These are phyloP conservation scores for Drosophila tristis DNA, from an alignment of 1,140 invertebrate species.

Conservation along the genomic window DNA sequence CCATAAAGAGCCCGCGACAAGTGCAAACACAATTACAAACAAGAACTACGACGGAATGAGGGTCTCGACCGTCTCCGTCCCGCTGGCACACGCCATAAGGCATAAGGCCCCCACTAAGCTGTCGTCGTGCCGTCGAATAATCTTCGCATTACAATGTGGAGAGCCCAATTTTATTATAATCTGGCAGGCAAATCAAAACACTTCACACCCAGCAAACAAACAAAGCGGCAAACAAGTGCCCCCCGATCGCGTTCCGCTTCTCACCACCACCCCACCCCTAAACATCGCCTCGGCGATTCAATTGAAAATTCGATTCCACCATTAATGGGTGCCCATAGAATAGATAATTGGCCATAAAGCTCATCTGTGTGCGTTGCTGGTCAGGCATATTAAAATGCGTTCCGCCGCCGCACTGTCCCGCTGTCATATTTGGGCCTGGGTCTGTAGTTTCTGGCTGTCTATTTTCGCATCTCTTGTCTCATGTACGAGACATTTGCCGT, in stretches of 20 bases:
- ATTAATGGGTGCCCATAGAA: constrained; percentile 74
- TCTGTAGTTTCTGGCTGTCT: constrained; percentile 19
- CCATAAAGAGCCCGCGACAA: constrained; percentile 55
- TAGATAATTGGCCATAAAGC: constrained; percentile 80
- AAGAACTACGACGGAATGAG: constrained; percentile 23
- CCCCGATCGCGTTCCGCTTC: not conserved
- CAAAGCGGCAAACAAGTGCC: constrained; percentile 27
- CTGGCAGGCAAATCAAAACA: constrained; percentile 58
- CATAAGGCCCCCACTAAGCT: constrained; percentile 30
- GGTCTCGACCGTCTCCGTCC: too few relatives aligned
- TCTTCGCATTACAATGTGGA: constrained; percentile 50
- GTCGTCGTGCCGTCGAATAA: constrained; percentile 50
- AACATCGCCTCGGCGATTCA: constrained; percentile 10
- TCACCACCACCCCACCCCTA: not conserved
- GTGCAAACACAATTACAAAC: constrained; percentile 57
- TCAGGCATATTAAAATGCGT: constrained; percentile 75
- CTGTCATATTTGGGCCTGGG: constrained; percentile 33
- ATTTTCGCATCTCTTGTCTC: constrained; percentile 65
- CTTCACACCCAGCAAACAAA: constrained; percentile 58
- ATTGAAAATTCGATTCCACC: constrained; percentile 66
- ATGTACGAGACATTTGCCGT: constrained; percentile 54
- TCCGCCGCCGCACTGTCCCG: not conserved
- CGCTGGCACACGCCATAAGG: constrained; percentile 32
- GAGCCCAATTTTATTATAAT: constrained; percentile 63
- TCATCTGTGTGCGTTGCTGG: constrained; percentile 67